These are phyloP conservation scores for Lipophrys pholis DNA, from an alignment of 2,113 vertebrate species.

Conservation along the genomic window DNA sequence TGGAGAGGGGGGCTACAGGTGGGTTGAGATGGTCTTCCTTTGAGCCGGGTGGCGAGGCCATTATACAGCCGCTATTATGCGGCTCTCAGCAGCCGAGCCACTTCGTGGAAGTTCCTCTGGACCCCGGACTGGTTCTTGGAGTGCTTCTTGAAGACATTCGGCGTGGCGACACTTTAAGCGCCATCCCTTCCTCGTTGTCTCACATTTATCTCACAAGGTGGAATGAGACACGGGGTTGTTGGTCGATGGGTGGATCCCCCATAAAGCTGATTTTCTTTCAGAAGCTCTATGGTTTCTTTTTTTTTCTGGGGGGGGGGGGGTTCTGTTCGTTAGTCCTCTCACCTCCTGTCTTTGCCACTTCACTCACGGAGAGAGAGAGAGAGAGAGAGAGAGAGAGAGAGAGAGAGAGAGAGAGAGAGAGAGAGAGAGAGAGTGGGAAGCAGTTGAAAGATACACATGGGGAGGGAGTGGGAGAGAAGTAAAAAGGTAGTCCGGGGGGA, in stretches of 20 bases:
- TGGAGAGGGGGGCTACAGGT: slow-evolving; percentile 66
- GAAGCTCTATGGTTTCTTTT: slow-evolving; percentile 71
- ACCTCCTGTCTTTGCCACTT: slow-evolving; percentile 65
- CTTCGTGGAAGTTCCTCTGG: slow-evolving; percentile 33
- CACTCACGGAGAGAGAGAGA: slow-evolving; percentile 53
- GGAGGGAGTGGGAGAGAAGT: slow-evolving; percentile 41
- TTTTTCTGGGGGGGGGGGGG: too few species aligned
- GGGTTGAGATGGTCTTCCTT: slow-evolving; percentile 59
- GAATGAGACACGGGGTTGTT: slow-evolving; percentile 33
- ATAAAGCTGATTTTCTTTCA: slow-evolving; percentile 78
- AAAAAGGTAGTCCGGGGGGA: slow-evolving; percentile 50
- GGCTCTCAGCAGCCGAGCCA: slow-evolving; percentile 16
- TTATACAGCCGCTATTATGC: slow-evolving; percentile 49
- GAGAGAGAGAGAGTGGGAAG: slow-evolving; percentile 54
- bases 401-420: slow-evolving; percentile 48
- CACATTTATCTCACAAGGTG: slow-evolving; percentile 32
- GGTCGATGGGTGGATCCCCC: slow-evolving; percentile 54
- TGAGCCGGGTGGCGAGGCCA: slow-evolving; percentile 41
- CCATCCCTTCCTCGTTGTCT: background rate
- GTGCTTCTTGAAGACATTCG: background rate
- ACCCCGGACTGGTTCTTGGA: background rate
- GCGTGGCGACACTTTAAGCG: slow-evolving; percentile 4
- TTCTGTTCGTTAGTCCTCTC: slow-evolving; percentile 73
- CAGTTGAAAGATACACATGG: slow-evolving; percentile 66
- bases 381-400: slow-evolving; percentile 47